phyloP scores from a whole-genome alignment of 2,888 invertebrate genomes.

The Panzeria rudis region DNA sequence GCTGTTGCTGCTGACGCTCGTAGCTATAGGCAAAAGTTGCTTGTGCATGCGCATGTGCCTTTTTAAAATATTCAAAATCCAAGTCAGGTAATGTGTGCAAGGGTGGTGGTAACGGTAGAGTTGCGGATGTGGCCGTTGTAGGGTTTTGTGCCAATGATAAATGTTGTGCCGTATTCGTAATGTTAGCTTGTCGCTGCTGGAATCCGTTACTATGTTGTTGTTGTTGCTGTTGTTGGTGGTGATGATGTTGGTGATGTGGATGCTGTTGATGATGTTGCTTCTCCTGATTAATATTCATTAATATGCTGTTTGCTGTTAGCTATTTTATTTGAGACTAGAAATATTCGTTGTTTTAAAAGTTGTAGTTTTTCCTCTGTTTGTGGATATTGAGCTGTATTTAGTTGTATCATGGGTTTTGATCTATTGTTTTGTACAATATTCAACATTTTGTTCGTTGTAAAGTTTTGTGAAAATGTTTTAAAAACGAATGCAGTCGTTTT shows the following conservation, averaged over 20 bases:
- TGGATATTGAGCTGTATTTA: slow-evolving; percentile 49
- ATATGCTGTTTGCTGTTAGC: slow-evolving; percentile 77
- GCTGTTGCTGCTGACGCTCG: slow-evolving; percentile 75
- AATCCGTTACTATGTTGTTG: slow-evolving; percentile 74
- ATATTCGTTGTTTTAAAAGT: slow-evolving; percentile 62
- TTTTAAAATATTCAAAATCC: slow-evolving; percentile 75
- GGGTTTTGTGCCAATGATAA: slow-evolving; percentile 67
- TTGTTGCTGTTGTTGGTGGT: slow-evolving; percentile 65
- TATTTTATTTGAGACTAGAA: slow-evolving; percentile 77
- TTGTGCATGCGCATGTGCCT: slow-evolving; percentile 76
- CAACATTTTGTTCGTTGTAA: slow-evolving; percentile 69
- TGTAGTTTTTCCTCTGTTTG: slow-evolving; percentile 28
- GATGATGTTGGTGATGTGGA: slow-evolving; percentile 73
- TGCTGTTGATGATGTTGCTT: slow-evolving; percentile 71
- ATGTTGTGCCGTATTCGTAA: slow-evolving; percentile 67
- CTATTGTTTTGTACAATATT: slow-evolving; percentile 58
- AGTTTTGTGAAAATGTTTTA: slow-evolving; percentile 44
- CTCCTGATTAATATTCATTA: slow-evolving; percentile 82
- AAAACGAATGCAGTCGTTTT: slow-evolving; percentile 41
- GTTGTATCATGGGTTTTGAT: slow-evolving; percentile 33
- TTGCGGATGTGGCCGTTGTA: slow-evolving; percentile 30
- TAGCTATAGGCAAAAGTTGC: slow-evolving; percentile 76
- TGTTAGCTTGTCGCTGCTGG: slow-evolving; percentile 73
- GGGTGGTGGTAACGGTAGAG: slow-evolving; percentile 63
- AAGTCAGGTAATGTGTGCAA: slow-evolving; percentile 72